Percentiles rank a stretch among this genome's conserved stretches.
These are phyloP conservation scores for Drosophila miranda DNA, from an alignment of 1,140 invertebrate species.

Conservation along the genomic window DNA sequence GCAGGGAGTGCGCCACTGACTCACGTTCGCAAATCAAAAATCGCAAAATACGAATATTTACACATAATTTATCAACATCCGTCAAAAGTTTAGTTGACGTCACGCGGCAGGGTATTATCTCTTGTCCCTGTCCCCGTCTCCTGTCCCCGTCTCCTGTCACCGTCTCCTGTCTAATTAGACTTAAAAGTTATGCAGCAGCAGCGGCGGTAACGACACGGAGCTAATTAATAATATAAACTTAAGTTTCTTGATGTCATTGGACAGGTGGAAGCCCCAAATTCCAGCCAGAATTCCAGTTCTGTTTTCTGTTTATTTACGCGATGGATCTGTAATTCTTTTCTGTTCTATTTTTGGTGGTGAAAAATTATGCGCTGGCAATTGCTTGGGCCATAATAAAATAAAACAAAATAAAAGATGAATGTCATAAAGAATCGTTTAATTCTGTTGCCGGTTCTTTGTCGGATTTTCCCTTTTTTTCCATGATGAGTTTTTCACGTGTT, in stretches of 20 bases:
- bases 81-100: constrained; percentile 41
- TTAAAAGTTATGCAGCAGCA: constrained; percentile 21
- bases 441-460: constrained; percentile 26
- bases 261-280: constrained; percentile 23
- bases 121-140: not conserved
- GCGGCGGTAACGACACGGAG: constrained; percentile 5
- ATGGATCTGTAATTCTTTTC: constrained; percentile 4
- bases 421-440: constrained; percentile 15
- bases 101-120: constrained; percentile 22
- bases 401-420: constrained; percentile 32
- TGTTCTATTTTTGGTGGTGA: constrained; percentile 40
- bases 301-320: constrained; percentile 32
- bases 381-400: constrained; percentile 37
- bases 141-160: no score
- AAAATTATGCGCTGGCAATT: constrained; percentile 43
- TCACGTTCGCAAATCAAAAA: constrained; percentile 40
- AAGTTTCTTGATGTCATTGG: constrained; percentile 38
- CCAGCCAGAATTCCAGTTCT: constrained; percentile 33
- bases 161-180: constrained; percentile 39
- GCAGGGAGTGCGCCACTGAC: constrained; percentile 31
- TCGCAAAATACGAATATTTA: constrained; percentile 49
- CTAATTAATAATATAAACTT: constrained; percentile 73
- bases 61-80: constrained; percentile 63
- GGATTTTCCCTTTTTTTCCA: constrained; percentile 26
- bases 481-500: constrained; percentile 76